Evolutionary conservation across 2,797 vertebrate genomes (phyloP).

Genomic region (Crocodylus rhombifer): DNA sequence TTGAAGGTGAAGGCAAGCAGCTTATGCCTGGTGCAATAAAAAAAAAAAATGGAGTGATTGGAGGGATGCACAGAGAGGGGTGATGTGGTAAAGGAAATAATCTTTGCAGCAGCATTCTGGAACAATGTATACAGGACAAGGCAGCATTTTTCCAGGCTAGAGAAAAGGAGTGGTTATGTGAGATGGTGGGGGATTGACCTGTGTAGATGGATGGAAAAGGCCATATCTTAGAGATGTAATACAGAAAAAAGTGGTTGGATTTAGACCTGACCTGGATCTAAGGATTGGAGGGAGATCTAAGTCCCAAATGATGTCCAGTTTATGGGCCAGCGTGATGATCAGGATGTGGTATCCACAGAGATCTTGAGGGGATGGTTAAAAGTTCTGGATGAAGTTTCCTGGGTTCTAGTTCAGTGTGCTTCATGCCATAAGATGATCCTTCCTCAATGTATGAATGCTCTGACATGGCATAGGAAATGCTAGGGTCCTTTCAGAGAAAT

Average conservation of each 20-base stretch:
- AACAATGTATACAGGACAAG: neutral
- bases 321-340: neutral
- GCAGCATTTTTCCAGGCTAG: neutral
- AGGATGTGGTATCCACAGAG: too few species aligned
- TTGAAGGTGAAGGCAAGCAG: too few species aligned
- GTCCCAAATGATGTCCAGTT: neutral
- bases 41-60: too few species aligned
- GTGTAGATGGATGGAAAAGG: neutral
- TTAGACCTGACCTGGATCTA: neutral
- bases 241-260: neutral
- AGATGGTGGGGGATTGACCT: neutral
- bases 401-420: neutral
- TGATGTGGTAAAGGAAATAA: too few species aligned
- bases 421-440: neutral
- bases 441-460: neutral
- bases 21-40: too few species aligned
- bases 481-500: neutral
- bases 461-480: neutral
- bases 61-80: too few species aligned
- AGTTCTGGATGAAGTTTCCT: neutral
- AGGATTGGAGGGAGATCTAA: neutral
- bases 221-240: neutral
- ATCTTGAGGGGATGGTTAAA: neutral
- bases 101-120: fast-evolving
- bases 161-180: neutral